These are phyloP conservation scores for Diorhabda elongata DNA, from an alignment of 1,140 invertebrate species.

Conservation along the genomic window DNA sequence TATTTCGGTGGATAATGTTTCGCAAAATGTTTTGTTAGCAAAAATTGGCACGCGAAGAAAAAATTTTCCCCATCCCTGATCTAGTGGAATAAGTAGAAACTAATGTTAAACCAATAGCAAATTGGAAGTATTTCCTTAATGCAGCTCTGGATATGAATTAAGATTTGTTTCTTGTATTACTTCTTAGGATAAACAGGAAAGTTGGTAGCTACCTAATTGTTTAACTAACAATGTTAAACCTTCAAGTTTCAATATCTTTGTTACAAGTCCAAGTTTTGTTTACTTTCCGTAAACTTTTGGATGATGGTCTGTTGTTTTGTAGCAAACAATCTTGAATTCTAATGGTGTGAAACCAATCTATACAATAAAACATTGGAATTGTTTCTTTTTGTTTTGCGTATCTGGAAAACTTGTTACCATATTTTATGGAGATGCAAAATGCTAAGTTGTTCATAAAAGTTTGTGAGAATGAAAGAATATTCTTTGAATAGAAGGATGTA, in stretches of 20 bases:
- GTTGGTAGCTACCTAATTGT: background rate
- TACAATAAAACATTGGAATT: background rate
- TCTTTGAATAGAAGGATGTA: no score
- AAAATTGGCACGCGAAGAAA: no score
- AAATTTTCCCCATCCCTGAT: no score
- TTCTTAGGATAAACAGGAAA: background rate
- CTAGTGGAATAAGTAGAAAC: no score
- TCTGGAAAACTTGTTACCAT: background rate
- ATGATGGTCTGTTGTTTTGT: background rate
- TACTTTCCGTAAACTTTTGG: background rate
- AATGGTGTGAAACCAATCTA: background rate
- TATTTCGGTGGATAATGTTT: no score
- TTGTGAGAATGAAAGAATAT: no score
- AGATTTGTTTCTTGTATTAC: background rate
- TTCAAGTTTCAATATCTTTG: conserved; percentile 1
- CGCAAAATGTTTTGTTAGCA: no score
- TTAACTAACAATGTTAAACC: conserved; percentile 1
- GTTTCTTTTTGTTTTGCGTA: background rate
- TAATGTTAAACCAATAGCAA: no score
- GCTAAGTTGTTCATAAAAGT: no score
- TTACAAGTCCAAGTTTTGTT: background rate
- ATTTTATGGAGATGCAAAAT: background rate
- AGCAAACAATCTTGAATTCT: background rate
- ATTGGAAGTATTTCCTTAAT: no score
- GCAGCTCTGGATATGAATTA: background rate